These are phyloP conservation scores for Chaenocephalus aceratus DNA, from an alignment of 2,113 vertebrate genomes.

Conservation along the genomic window DNA sequence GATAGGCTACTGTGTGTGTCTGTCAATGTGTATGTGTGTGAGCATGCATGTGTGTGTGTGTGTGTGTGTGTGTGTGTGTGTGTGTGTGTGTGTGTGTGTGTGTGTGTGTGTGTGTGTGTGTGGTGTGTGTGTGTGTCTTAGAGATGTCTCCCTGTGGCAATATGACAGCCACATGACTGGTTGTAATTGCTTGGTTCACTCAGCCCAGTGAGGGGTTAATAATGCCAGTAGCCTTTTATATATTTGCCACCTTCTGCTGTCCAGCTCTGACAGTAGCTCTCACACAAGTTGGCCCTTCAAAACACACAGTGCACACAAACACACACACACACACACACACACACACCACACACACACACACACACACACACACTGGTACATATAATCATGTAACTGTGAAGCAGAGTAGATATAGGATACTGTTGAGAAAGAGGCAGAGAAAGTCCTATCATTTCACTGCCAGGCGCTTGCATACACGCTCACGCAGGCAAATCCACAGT, in stretches of 20 bases:
- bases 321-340: neutral
- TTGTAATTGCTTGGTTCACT: constrained; percentile 69
- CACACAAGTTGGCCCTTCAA: constrained; percentile 24
- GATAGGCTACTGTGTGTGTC: neutral
- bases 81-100: constrained; percentile 6
- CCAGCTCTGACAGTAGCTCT: constrained; percentile 48
- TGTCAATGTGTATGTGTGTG: no score
- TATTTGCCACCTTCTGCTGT: constrained; percentile 50
- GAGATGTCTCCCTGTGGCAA: constrained; percentile 45
- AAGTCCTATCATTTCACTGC: constrained; percentile 17
- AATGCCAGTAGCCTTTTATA: constrained; percentile 58
- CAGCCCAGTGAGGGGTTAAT: constrained; percentile 72
- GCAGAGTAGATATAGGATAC: constrained; percentile 14
- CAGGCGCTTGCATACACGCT: neutral
- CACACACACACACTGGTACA: constrained; percentile 1
- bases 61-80: constrained; percentile 22
- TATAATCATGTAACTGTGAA: constrained; percentile 15
- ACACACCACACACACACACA: neutral
- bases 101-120: constrained; percentile 1
- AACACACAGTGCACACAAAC: neutral
- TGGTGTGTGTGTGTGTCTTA: constrained; percentile 14
- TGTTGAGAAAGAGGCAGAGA: neutral
- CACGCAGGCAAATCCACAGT: constrained; percentile 13
- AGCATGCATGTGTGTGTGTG: neutral
- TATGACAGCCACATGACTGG: constrained; percentile 64